Base-by-base conservation (phyloP, 2,113 vertebrate species). In the Amblyornis subalaris region DNA sequence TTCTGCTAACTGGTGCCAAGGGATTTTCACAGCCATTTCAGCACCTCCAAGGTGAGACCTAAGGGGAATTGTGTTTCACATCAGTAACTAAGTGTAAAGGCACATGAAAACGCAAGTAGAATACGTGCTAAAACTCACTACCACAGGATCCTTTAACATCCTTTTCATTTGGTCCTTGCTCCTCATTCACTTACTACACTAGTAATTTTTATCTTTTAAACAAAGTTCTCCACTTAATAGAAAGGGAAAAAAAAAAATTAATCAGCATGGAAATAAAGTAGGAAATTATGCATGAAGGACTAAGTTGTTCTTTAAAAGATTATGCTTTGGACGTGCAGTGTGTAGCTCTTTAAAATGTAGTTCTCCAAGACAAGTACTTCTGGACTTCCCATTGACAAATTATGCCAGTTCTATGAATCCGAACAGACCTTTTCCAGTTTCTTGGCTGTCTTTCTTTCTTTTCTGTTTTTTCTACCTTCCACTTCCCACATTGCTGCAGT, bases 1-100 rank as follows among this genome's bases (percentile, higher is more conserved):
- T 54, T 75, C 75, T 88, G 64, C 64, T 89, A 70, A 83, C 58
- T 25, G 75, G 24, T 67, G 51, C 85, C 77, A 55, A 50, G 88
- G 62, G 64, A 83, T 80, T 82, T 95, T 92, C 88, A 89, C 60
- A 77, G 77, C 55, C 64, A 25, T 87, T 91, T 94, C 88, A 91
- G 54, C 85, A 90, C 78, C 73, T 85, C 73, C 81, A 90, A 90
- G 79, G 94, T 66, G 61, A 91, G 48, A 66, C 38, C 58, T 76
- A 77, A 82, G 42, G 75, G 66, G 73, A 95, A 75, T 76, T 77
- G 58, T 0, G 3, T n/a, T 73, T 91, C 3, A 3, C 76, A 82
- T 54, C 70, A 85, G 23, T 57, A 71, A 62, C 31, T 50, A 73
- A 77, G 55, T 29, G 44, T 31, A 69, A 81, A 82, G 35, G 40